Conservation (phyloP, 2,113 vertebrate genomes). For the Athene noctua region DNA sequence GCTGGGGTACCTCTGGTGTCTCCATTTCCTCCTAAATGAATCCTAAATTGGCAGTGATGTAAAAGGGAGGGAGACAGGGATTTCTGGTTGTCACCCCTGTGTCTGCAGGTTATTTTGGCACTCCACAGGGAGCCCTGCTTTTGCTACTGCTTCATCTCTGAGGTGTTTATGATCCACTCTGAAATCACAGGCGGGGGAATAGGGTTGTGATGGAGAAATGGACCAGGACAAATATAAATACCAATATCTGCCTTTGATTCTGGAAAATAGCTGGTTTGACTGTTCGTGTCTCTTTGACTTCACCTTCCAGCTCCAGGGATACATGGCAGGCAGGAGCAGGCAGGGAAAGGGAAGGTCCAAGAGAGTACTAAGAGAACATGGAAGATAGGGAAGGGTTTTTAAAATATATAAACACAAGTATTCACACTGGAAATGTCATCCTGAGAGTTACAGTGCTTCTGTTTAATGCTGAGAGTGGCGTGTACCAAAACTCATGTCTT, state of each 20-base stretch:
- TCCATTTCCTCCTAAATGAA: background rate
- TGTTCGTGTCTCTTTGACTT: background rate
- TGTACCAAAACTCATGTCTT: rapidly evolving
- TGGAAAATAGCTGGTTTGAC: background rate
- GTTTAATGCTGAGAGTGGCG: background rate
- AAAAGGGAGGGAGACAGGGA: background rate
- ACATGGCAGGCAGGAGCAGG: background rate
- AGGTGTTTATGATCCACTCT: background rate
- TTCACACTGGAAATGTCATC: background rate
- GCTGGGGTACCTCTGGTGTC: background rate
- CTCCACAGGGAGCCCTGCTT: background rate
- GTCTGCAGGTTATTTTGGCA: background rate
- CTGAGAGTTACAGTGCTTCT: background rate
- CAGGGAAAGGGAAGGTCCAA: background rate
- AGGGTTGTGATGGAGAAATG: background rate
- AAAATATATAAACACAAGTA: background rate
- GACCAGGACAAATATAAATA: background rate
- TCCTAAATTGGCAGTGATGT: background rate
- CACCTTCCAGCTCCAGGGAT: background rate
- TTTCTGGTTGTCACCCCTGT: background rate
- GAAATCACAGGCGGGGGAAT: background rate
- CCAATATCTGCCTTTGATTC: background rate
- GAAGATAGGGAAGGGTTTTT: background rate
- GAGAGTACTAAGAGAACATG: background rate
- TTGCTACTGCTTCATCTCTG: background rate